These are phyloP conservation scores for Keiferia lycopersicella DNA, from an alignment of 2,888 invertebrate genomes.

Conservation along the genomic window DNA sequence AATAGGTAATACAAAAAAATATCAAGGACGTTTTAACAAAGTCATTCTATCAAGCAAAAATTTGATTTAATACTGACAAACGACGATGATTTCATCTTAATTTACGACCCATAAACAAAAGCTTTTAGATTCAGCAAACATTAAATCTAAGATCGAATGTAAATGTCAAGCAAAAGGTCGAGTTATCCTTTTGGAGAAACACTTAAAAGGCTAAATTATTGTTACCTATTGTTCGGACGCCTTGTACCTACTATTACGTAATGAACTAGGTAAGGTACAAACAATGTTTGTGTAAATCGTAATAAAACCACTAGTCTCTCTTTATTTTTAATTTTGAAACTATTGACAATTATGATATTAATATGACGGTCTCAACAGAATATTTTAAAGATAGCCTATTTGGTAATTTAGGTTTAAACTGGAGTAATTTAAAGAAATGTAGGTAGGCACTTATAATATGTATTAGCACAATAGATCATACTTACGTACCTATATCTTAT, in stretches of 20 bases:
- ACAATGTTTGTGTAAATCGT: too few relatives aligned
- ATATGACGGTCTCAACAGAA: too few relatives aligned
- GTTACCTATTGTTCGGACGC: neutral
- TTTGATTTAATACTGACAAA: neutral
- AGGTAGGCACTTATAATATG: too few relatives aligned
- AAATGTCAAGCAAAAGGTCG: slow-evolving; percentile 20
- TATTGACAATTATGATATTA: too few relatives aligned
- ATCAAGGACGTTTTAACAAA: neutral
- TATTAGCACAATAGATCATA: too few relatives aligned
- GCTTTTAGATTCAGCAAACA: slow-evolving; percentile 13
- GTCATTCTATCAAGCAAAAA: neutral
- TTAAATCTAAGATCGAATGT: slow-evolving; percentile 16
- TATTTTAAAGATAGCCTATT: too few relatives aligned
- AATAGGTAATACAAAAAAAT: neutral
- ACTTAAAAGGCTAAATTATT: slow-evolving; percentile 15
- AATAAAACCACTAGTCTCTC: too few relatives aligned
- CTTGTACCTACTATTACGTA: neutral
- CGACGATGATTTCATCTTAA: slow-evolving; percentile 17
- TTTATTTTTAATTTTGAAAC: too few relatives aligned
- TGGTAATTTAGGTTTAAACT: too few relatives aligned
- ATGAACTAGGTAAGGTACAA: neutral
- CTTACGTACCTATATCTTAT: neutral
- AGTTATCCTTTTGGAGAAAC: slow-evolving; percentile 15
- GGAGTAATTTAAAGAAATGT: too few relatives aligned
- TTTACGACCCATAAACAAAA: slow-evolving; percentile 23